Percentiles rank a stretch among this genome's conserved stretches.
These are phyloP conservation scores for Tigriopus japonicus DNA, from an alignment of 1,140 invertebrate species.

Conservation along the genomic window DNA sequence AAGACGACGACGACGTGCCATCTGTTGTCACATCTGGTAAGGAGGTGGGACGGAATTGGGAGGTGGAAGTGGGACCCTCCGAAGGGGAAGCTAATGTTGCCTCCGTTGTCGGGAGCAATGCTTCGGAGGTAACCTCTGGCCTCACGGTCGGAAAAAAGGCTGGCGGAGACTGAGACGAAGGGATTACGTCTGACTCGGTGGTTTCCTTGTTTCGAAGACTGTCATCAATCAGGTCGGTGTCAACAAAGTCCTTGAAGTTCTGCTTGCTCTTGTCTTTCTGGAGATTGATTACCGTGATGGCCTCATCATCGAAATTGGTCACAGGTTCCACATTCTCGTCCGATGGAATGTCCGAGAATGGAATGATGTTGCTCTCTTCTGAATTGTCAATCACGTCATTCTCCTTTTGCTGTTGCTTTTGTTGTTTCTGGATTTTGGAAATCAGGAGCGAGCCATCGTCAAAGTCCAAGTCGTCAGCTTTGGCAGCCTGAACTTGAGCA, in stretches of 20 bases:
- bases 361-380: constrained; percentile 5
- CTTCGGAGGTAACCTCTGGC: no score
- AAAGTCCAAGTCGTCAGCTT: not conserved
- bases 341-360: not conserved
- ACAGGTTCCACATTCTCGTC: not conserved
- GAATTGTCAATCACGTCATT: not conserved
- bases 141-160: no score
- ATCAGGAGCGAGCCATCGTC: not conserved
- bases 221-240: constrained; percentile 5
- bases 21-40: no score
- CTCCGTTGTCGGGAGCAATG: no score
- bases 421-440: no score
- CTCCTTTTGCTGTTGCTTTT: not conserved
- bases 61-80: no score
- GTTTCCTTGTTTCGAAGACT: no score
- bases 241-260: constrained; percentile 9
- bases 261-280: constrained; percentile 1
- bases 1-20: no score
- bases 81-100: no score
- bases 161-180: no score
- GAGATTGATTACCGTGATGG: constrained; percentile 3
- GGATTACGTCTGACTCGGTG: no score
- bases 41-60: no score
- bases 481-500: not conserved
- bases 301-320: not conserved